A percentile compares a stretch with the other conserved stretches of the same genome.
Conservation (phyloP, 1,140 invertebrate genomes). For the Anastrepha obliqua region DNA sequence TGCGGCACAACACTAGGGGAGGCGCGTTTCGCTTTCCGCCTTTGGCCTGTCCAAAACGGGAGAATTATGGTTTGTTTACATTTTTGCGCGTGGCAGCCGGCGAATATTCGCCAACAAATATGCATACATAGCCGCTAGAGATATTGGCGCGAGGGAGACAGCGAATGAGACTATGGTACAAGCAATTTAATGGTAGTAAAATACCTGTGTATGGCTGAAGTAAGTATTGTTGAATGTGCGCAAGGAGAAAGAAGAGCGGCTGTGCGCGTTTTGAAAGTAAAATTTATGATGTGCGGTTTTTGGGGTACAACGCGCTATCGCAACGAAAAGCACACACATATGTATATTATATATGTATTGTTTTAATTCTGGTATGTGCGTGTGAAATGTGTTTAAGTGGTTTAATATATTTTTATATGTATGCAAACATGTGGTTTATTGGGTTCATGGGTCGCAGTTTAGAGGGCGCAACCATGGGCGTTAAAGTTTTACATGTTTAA, state of each 20-base stretch:
- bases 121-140: neutral
- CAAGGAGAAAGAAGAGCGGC: neutral
- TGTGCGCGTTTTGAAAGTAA: slow-evolving; percentile 21
- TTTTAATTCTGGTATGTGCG: neutral
- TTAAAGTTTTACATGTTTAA: too few relatives aligned
- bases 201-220: too few relatives aligned
- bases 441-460: too few relatives aligned
- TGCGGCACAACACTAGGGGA: neutral
- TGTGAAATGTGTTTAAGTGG: neutral
- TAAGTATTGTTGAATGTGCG: neutral
- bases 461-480: too few relatives aligned
- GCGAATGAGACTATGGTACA: neutral
- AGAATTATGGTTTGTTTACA: slow-evolving; percentile 55
- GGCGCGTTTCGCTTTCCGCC: slow-evolving; percentile 29
- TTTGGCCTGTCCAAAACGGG: slow-evolving; percentile 40
- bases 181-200: neutral
- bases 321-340: neutral
- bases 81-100: slow-evolving; percentile 51
- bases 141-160: slow-evolving; percentile 10
- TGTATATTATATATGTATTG: neutral
- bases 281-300: slow-evolving; percentile 50
- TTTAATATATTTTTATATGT: neutral
- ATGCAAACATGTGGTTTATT: neutral
- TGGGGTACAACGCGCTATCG: slow-evolving; percentile 11
- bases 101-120: slow-evolving; percentile 43